Base-by-base conservation (phyloP, 2,888 invertebrate genomes). In the Apotomis capreana region DNA sequence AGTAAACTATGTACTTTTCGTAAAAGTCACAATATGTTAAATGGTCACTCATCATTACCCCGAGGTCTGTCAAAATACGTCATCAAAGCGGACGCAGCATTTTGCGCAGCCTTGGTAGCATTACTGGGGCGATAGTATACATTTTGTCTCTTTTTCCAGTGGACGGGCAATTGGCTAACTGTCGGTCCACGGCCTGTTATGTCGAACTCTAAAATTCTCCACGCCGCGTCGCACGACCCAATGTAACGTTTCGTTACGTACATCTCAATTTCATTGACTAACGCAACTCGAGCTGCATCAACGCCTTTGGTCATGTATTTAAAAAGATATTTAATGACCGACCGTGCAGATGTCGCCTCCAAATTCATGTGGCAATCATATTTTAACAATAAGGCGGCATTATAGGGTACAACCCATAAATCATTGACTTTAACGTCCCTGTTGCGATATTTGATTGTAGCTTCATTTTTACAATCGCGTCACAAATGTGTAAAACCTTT, bases 361-460 rank as follows among this genome's bases (percentile, higher is more conserved):
- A 59, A 59, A 59, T 59, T 59, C 1, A 59, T 44, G 5, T 59
- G 59, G 13, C 59, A 59, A 15, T 59, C 59, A n/a, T 59, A 59
- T 5, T 44, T 59, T 4, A 59, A 15, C 13, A 59, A 4, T n/a
- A 44, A 13, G 44, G 59, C 59, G 13, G 59, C 13, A 59, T 59
- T 59, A 40, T 59, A 59, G 0, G 44, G 44, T n/a, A 40, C 59
- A 8, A 44, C 44, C 44, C 59, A 44, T 4, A 59, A 44, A 15
- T 59, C 59, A 13, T 59, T 59, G 4, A 59, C 59, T 13, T 9
- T 57, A 9, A 36, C 55, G 55, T 55, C 55, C 26, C 59, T 55
- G 26, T 26, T 55, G 9, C 55, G 55, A 36, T 55, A 55, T 36
- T 55, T 55, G 0, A 55, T 55, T 8, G 55, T 55, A 2, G 55